A percentile compares a stretch with the other conserved stretches of the same genome.
phyloP scores from a whole-genome alignment of 2,113 vertebrate species.

The Nothocercus julius region DNA sequence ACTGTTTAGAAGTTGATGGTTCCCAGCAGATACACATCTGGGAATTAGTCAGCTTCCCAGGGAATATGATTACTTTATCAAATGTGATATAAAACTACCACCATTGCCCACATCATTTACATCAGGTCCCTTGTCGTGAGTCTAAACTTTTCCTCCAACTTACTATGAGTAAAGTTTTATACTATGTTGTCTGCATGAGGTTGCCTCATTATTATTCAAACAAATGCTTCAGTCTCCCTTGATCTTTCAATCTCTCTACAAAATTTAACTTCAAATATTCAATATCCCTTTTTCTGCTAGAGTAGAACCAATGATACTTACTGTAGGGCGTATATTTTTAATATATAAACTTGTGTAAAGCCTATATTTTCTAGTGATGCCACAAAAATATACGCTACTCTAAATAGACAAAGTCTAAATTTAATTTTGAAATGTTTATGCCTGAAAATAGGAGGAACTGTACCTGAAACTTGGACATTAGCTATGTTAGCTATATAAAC shows the following conservation, averaged over 20 bases:
- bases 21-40: no score
- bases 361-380: neutral
- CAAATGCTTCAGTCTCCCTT: neutral
- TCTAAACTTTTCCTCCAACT: neutral
- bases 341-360: neutral
- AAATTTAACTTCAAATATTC: neutral
- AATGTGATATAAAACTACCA: no score
- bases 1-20: no score
- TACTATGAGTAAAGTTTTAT: neutral
- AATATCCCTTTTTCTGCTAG: neutral
- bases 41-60: no score
- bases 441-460: neutral
- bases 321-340: neutral
- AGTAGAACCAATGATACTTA: neutral
- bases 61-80: no score
- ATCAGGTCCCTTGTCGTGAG: no score
- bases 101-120: no score
- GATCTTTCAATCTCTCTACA: neutral
- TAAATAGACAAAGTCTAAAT: neutral
- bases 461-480: neutral
- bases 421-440: neutral
- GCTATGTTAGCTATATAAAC: neutral
- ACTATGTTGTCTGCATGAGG: neutral
- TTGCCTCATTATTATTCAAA: neutral
- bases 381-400: neutral